Base-by-base conservation (phyloP, 2,797 vertebrate genomes). In the Macroramphosus scolopax region DNA sequence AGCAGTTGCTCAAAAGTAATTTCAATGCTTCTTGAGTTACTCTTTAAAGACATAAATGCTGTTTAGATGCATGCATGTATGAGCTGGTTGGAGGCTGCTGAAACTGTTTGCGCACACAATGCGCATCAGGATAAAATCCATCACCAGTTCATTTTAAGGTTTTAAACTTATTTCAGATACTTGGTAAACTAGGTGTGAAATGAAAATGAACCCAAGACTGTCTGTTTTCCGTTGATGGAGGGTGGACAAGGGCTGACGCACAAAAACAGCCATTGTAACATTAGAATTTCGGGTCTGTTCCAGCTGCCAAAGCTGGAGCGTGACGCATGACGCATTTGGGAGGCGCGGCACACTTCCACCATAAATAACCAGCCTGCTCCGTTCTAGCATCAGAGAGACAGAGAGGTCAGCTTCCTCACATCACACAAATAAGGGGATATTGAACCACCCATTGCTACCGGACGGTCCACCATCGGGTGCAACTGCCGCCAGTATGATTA, bases 401-500 rank as follows among this genome's bases (percentile, higher is more conserved):
- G 11, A 41, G 48, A 62, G 65, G 38, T 33, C 17, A 40, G 6
- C 66, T 2, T 24, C 15, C 10, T 37, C 55, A n/a, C 33, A 17
- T 7, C 51, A 10, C 36, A 14, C 13, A 20, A n/a, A 41, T 49
- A 12, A 8, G 18, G 14, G 32, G 60, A 66, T 46, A 52, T 17
- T 17, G 9, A 24, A 49, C 1, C 9, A 33, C 0, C 17, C 18
- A 12, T 4, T 32, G 13, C 39, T 7, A 10, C 14, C 8, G 29
- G 45, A 47, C 35, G 54, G n/a, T 10, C 9, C 10, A 24, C 18
- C 37, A 46, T 9, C 2, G 25, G 65, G 51, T 60, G 66, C 73
- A 70, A 76, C 79, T 13, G 28, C 48, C 46, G 72, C 72, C 63
- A 80, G 6, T 14, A 96, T 96, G 95, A 96, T 98, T 70, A 98